Evolutionary conservation across 2,888 invertebrate species (phyloP).

Genomic region (Caenorhabditis doughertyi): DNA sequence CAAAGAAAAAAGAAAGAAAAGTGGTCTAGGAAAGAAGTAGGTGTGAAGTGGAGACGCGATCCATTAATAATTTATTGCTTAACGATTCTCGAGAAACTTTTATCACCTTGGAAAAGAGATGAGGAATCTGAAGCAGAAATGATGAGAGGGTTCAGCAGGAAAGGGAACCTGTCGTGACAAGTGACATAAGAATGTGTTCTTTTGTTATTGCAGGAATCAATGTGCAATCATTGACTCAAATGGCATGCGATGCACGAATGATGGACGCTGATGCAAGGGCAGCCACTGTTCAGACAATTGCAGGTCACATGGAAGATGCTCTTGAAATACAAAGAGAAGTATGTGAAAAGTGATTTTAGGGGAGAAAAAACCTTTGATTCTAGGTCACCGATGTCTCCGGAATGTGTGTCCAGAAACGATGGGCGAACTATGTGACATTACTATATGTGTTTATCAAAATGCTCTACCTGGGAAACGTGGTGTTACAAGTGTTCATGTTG

Average conservation of each 20-base stretch:
- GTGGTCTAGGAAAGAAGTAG: slow-evolving; percentile 43
- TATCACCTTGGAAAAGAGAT: slow-evolving; percentile 56
- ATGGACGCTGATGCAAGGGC: slow-evolving; percentile 83
- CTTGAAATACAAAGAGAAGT: slow-evolving; percentile 83
- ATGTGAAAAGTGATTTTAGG: background rate
- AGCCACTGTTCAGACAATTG: slow-evolving; percentile 83
- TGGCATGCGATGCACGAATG: slow-evolving; percentile 83
- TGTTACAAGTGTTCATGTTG: slow-evolving; percentile 83
- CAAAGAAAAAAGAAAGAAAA: slow-evolving; percentile 30
- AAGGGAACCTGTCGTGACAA: slow-evolving; percentile 30
- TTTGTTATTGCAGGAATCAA: slow-evolving; percentile 84
- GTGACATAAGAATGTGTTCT: slow-evolving; percentile 39
- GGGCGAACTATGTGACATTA: slow-evolving; percentile 83
- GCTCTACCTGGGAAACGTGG: slow-evolving; percentile 83
- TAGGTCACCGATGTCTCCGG: slow-evolving; percentile 82
- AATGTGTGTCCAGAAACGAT: slow-evolving; percentile 82
- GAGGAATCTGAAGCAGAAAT: background rate
- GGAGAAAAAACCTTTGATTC: background rate
- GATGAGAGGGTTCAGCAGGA: slow-evolving; percentile 8
- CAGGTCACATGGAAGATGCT: slow-evolving; percentile 83
- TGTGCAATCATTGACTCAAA: slow-evolving; percentile 83
- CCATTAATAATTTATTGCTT: slow-evolving; percentile 62
- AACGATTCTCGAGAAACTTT: slow-evolving; percentile 60
- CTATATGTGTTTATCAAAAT: slow-evolving; percentile 83
- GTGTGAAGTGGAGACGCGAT: slow-evolving; percentile 57